phyloP scores from a whole-genome alignment of 2,888 invertebrate species.

The Thymelicus lineola region DNA sequence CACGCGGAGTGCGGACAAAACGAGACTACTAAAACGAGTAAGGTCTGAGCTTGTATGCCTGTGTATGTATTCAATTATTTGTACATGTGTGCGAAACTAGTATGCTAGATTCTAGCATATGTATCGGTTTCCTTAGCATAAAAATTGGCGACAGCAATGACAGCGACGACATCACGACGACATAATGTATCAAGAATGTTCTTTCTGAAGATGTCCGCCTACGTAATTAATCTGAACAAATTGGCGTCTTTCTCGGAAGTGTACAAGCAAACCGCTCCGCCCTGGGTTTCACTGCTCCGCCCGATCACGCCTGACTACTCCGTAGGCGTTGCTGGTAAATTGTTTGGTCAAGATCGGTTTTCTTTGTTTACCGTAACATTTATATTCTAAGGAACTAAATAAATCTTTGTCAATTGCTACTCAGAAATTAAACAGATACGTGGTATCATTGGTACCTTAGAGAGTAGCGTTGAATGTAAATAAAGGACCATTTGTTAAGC shows the following conservation, averaged over 20 bases:
- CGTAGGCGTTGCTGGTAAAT: slow-evolving; percentile 58
- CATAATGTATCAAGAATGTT: slow-evolving; percentile 1
- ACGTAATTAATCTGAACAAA: slow-evolving; percentile 70
- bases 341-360: slow-evolving; percentile 63
- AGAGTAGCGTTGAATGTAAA: background rate
- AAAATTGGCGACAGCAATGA: slow-evolving; percentile 7
- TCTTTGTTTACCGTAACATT: background rate
- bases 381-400: background rate
- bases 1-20: no score
- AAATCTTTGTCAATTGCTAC: background rate
- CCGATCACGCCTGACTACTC: slow-evolving; percentile 65
- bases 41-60: no score
- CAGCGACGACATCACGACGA: slow-evolving; percentile 5
- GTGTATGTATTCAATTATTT: no score
- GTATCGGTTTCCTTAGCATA: background rate
- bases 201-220: slow-evolving; percentile 45
- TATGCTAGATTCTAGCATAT: no score
- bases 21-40: no score
- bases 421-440: no score
- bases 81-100: no score
- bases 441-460: no score
- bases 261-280: slow-evolving; percentile 64
- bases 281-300: slow-evolving; percentile 66
- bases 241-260: slow-evolving; percentile 59
- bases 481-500: background rate